Conservation (phyloP, 92 coral and sea anemone species). For the Bergia puertoricense region DNA sequence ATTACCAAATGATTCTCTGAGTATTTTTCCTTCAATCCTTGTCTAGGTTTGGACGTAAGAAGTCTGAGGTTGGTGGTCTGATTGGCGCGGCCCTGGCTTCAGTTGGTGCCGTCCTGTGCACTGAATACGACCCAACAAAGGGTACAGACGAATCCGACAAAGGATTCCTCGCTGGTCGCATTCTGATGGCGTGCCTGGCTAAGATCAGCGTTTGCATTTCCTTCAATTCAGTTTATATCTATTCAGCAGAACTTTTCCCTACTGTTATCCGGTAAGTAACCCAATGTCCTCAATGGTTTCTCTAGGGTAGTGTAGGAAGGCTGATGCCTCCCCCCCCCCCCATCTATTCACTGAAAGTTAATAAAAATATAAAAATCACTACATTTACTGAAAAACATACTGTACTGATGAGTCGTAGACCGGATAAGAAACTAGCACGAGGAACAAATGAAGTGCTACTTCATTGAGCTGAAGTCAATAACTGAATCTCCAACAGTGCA, state of each 20-base stretch:
- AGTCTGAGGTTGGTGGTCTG: not conserved
- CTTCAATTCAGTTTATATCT: not conserved
- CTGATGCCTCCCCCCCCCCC: too few relatives aligned
- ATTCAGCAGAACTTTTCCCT: slow-evolving; percentile 2
- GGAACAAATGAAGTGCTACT: too few relatives aligned
- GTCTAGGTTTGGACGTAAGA: slow-evolving; percentile 2
- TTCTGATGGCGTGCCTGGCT: not conserved
- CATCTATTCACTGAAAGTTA: too few relatives aligned
- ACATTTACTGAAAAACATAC: too few relatives aligned
- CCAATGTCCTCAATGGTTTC: too few relatives aligned
- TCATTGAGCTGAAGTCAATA: too few relatives aligned
- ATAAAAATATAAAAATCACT: too few relatives aligned
- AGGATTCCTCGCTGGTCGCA: not conserved
- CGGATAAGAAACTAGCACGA: too few relatives aligned
- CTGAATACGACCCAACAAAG: not conserved
- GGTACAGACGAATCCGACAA: not conserved
- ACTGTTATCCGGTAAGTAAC: not conserved
- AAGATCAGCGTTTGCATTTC: slow-evolving; percentile 2
- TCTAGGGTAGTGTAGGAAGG: too few relatives aligned
- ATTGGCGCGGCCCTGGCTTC: not conserved
- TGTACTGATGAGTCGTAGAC: too few relatives aligned
- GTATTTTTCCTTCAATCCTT: too few relatives aligned
- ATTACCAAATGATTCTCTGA: not conserved
- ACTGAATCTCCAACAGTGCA: too few relatives aligned
- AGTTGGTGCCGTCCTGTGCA: slow-evolving; percentile 5